These are phyloP conservation scores for Heliocidaris tuberculata DNA, from an alignment of 35 echinoderm and acorn worm genomes.

Conservation along the genomic window DNA sequence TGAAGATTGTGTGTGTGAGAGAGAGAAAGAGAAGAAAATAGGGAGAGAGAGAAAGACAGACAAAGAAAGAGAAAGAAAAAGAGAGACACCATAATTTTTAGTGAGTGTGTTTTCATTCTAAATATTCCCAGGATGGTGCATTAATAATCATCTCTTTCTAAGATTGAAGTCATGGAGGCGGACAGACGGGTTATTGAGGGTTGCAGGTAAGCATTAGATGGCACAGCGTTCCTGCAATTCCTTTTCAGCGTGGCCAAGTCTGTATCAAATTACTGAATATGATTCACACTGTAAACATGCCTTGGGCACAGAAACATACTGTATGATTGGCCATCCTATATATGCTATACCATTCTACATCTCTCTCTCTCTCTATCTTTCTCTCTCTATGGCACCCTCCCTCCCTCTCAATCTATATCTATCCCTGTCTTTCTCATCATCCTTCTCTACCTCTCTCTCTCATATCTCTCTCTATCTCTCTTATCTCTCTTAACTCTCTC, in stretches of 20 bases:
- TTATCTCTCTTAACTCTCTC: neutral
- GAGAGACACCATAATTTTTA: neutral
- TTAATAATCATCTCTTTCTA: neutral
- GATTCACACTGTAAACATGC: neutral
- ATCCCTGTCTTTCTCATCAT: too few species aligned
- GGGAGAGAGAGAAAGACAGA: too few species aligned
- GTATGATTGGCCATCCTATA: neutral
- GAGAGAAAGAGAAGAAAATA: too few species aligned
- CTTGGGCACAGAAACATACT: neutral
- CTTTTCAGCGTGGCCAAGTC: neutral
- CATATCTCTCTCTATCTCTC: neutral
- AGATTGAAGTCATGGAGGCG: neutral
- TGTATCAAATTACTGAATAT: slow-evolving; percentile 4
- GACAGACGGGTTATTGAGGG: neutral
- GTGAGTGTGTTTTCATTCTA: neutral
- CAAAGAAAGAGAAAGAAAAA: neutral
- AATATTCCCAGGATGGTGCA: neutral
- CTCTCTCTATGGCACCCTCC: too few species aligned
- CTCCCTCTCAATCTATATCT: too few species aligned
- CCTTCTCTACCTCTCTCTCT: too few species aligned
- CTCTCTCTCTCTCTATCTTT: neutral
- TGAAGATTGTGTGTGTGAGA: too few species aligned
- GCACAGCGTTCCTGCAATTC: neutral
- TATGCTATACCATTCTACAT: neutral
- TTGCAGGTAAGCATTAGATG: neutral